Evolutionary conservation across 2,888 invertebrate genomes (phyloP), one percentile per base, ranked within the genome.

Genomic region (Drosophila percnosoma): DNA sequence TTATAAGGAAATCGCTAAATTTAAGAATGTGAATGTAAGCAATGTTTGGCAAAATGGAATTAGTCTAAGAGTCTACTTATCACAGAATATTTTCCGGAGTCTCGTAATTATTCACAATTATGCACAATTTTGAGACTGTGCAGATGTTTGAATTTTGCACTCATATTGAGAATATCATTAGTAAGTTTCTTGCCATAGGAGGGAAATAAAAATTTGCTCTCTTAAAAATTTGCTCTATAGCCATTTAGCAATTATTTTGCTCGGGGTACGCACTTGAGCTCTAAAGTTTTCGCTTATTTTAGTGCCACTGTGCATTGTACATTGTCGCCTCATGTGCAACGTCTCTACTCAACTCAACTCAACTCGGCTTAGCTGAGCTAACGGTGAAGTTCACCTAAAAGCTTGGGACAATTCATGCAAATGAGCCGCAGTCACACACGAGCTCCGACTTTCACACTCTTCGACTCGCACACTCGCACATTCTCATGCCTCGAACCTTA

Each of bases 381-480:
- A 65, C 64, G 82, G 60, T 67, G 75, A 90, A 90, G 77, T 86
- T 87, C 73, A 74, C 68, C 89, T 89, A 82, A 85, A 85, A 90
- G 90, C 85, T 70, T 83, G 87, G 83, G 89, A 89, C 87, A 90
- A 86, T 80, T 89, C 90, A 89, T 87, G 90, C 89, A 89, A 89
- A 86, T 86, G 90, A 86, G 88, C 74, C 80, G 69, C 77, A 90
- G 88, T 83, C 83, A 80, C 64, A 78, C 82, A 78, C 78, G 67
- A 61, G 70, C 67, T 68, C 59, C 24, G 38, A 57, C 70, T 51
- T 70, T 68, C 83, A 69, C 69, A 78, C 65, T 68, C 69, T 29
- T 58, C 63, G 38, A 60, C 65, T 45, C 55, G 48, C 60, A 68
- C 54, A 40, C 45, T 34, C 38, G 33, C 24, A 7, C 59, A 65